Evolutionary conservation across 2,888 invertebrate species (phyloP).

Genomic region (Patella ulyssiponensis): DNA sequence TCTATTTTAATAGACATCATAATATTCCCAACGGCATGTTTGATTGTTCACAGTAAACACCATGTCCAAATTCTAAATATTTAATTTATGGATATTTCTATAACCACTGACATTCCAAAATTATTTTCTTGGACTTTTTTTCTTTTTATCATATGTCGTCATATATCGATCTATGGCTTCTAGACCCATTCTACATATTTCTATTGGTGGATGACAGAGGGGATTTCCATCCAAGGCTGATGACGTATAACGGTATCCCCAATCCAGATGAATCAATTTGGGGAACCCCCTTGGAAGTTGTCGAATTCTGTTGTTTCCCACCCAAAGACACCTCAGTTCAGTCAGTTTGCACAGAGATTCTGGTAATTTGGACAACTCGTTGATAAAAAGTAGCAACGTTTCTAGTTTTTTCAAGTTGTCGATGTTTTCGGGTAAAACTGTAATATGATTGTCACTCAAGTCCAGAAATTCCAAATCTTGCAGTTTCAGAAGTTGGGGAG

Average conservation of each 20-base stretch:
- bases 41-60: no score
- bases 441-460: slow-evolving; percentile 68
- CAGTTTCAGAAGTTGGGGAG: slow-evolving; percentile 63
- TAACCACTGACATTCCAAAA: no score
- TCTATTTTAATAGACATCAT: no score
- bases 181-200: slow-evolving; percentile 67
- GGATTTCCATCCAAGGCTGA: slow-evolving; percentile 69
- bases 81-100: no score
- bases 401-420: slow-evolving; percentile 65
- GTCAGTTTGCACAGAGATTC: slow-evolving; percentile 67
- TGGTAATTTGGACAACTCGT: slow-evolving; percentile 66
- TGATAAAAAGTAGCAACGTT: slow-evolving; percentile 70
- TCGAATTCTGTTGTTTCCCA: slow-evolving; percentile 71
- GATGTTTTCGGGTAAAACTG: slow-evolving; percentile 62
- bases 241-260: slow-evolving; percentile 64
- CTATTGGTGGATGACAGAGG: slow-evolving; percentile 66
- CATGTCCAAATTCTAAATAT: no score
- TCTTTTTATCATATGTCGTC: slow-evolving; percentile 18
- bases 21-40: no score
- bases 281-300: slow-evolving; percentile 66
- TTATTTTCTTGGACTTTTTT: slow-evolving; percentile 2
- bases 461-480: slow-evolving; percentile 69
- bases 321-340: slow-evolving; percentile 71
- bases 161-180: slow-evolving; percentile 67
- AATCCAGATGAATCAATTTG: slow-evolving; percentile 64